These are phyloP conservation scores for human DNA, from an alignment of 2,113 vertebrate species.

Conservation along the genomic window DNA sequence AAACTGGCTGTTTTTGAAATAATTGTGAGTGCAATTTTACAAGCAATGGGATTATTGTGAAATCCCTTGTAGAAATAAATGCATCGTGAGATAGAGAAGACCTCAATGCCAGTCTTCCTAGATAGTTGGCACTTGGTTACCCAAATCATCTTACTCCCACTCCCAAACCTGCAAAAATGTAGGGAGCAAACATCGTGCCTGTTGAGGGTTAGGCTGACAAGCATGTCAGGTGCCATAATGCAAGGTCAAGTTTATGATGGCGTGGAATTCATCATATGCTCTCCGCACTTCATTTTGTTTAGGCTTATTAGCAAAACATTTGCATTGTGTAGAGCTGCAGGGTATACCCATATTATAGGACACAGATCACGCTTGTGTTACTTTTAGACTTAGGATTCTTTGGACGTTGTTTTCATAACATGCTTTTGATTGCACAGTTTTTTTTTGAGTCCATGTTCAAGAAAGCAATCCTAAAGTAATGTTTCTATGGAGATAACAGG, in stretches of 20 bases:
- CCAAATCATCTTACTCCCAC: too few species aligned
- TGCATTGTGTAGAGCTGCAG: too few species aligned
- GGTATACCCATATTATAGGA: not conserved
- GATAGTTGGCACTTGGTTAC: not conserved
- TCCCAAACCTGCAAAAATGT: not conserved
- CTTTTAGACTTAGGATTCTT: not conserved
- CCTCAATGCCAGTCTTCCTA: not conserved
- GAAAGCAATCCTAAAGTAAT: not conserved
- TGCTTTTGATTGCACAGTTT: not conserved
- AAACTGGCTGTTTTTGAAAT: not conserved
- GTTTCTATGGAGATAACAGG: not conserved
- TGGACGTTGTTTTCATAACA: not conserved
- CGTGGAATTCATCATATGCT: accelerated
- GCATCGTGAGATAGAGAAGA: not conserved
- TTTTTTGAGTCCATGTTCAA: not conserved
- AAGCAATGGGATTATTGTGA: not conserved
- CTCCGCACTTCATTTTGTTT: accelerated
- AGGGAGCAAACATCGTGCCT: not conserved
- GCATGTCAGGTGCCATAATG: accelerated
- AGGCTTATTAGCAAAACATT: not conserved
- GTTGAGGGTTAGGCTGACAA: not conserved
- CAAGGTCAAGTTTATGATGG: not conserved
- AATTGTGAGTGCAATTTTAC: too few species aligned
- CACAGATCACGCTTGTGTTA: not conserved
- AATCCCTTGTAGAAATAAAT: not conserved